Percentiles rank a stretch among this genome's conserved stretches.
These are phyloP conservation scores for Macrosteles quadrilineatus DNA, from an alignment of 1,140 invertebrate species.

Conservation along the genomic window DNA sequence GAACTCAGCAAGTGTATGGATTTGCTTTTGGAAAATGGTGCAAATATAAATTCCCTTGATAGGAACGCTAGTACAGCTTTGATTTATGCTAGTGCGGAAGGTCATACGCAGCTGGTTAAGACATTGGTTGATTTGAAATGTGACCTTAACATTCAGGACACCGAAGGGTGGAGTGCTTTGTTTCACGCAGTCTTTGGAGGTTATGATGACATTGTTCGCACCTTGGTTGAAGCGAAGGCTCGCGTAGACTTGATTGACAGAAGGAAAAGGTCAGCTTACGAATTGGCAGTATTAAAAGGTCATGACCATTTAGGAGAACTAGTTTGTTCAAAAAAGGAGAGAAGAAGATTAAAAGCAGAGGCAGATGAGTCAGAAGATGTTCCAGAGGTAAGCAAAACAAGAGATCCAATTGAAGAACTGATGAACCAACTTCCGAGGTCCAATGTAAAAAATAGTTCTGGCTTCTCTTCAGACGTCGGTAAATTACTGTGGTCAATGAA, in stretches of 20 bases:
- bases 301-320: slow-evolving; percentile 50
- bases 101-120: slow-evolving; percentile 48
- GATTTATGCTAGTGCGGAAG: slow-evolving; percentile 53
- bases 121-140: slow-evolving; percentile 46
- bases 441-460: slow-evolving; percentile 38
- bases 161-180: slow-evolving; percentile 53
- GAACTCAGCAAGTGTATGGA: slow-evolving; percentile 29
- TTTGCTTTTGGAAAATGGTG: slow-evolving; percentile 31
- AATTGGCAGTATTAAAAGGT: slow-evolving; percentile 51
- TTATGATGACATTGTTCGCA: slow-evolving; percentile 49
- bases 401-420: slow-evolving; percentile 43
- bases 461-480: slow-evolving; percentile 52
- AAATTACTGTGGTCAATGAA: slow-evolving; percentile 48
- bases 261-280: slow-evolving; percentile 50
- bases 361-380: background rate
- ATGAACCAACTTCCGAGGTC: slow-evolving; percentile 48
- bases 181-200: slow-evolving; percentile 55
- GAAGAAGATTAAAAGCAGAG: slow-evolving; percentile 35
- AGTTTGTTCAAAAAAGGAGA: slow-evolving; percentile 44
- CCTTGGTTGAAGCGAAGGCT: slow-evolving; percentile 49
- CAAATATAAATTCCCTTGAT: slow-evolving; percentile 50
- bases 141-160: slow-evolving; percentile 51
- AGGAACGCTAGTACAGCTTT: slow-evolving; percentile 52
- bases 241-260: slow-evolving; percentile 48
- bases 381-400: slow-evolving; percentile 41